Evolutionary conservation across 1,140 invertebrate genomes (phyloP).

Genomic region (Bradynema listronoti): DNA sequence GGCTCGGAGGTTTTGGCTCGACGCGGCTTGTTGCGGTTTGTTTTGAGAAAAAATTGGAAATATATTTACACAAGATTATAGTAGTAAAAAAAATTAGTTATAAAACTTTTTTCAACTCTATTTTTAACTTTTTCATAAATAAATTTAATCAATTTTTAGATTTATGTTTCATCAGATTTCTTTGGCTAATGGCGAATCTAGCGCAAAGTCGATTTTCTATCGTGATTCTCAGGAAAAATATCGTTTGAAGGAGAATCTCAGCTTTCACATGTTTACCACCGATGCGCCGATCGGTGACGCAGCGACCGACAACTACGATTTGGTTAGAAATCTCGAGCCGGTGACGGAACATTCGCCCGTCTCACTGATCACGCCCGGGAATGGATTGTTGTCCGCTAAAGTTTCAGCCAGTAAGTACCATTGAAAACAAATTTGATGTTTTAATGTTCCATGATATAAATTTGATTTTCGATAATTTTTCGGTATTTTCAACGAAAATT

Average conservation of each 20-base stretch:
- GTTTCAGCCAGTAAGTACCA: not conserved
- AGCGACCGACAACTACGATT: not conserved
- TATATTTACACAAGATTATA: not conserved
- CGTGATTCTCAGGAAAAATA: not conserved
- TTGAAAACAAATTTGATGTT: not conserved
- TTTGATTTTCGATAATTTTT: not conserved
- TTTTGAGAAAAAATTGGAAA: not conserved
- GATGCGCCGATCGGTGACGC: slow-evolving; percentile 3
- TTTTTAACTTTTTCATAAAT: not conserved
- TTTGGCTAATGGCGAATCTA: no score
- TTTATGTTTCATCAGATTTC: no score
- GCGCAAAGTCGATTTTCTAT: slow-evolving; percentile 4
- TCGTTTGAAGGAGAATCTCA: slow-evolving; percentile 3
- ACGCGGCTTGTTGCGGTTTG: not conserved
- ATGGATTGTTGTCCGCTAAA: slow-evolving; percentile 3
- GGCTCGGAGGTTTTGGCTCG: not conserved
- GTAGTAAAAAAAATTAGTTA: not conserved
- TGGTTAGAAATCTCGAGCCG: no score
- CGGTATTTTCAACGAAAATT: not conserved
- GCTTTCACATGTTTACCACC: slow-evolving; percentile 5
- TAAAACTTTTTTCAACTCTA: not conserved
- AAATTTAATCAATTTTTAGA: not conserved
- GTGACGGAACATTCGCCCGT: no score
- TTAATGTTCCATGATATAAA: not conserved
- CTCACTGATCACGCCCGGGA: no score